phyloP scores from a whole-genome alignment of 35 echinoderm and acorn worm species.

The Acanthaster planci region DNA sequence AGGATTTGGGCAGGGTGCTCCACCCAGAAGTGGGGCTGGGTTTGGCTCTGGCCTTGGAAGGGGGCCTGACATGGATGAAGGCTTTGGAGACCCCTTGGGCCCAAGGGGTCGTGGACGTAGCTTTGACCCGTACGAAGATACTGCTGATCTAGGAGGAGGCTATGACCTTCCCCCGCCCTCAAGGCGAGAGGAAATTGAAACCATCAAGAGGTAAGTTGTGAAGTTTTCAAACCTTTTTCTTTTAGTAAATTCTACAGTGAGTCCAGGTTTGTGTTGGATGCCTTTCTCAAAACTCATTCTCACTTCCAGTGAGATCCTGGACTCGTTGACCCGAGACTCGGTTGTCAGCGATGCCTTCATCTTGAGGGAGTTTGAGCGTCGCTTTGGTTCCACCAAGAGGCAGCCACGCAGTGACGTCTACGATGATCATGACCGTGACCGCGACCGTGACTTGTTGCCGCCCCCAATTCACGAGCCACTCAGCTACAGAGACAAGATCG shows the following conservation, averaged over 20 bases:
- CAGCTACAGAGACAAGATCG: too few relatives aligned
- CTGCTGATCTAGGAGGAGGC: not conserved
- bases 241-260: too few relatives aligned
- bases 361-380: constrained; percentile 12
- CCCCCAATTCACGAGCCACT: not conserved
- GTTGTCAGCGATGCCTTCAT: not conserved
- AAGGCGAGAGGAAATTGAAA: too few relatives aligned
- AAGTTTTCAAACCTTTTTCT: too few relatives aligned
- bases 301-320: not conserved
- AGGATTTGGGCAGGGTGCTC: too few relatives aligned
- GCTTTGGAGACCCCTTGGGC: not conserved
- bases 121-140: not conserved
- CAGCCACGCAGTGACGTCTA: not conserved
- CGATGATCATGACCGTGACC: not conserved
- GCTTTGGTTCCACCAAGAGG: not conserved
- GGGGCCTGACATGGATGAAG: too few relatives aligned
- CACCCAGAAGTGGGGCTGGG: too few relatives aligned
- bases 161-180: constrained; percentile 9
- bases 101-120: not conserved
- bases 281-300: too few relatives aligned
- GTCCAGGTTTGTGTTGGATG: too few relatives aligned
- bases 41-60: too few relatives aligned
- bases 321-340: not conserved
- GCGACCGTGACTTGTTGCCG: not conserved
- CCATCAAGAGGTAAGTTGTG: too few relatives aligned